Evolutionary conservation across 2,888 invertebrate genomes (phyloP).

Genomic region (Cyclophora punctaria): DNA sequence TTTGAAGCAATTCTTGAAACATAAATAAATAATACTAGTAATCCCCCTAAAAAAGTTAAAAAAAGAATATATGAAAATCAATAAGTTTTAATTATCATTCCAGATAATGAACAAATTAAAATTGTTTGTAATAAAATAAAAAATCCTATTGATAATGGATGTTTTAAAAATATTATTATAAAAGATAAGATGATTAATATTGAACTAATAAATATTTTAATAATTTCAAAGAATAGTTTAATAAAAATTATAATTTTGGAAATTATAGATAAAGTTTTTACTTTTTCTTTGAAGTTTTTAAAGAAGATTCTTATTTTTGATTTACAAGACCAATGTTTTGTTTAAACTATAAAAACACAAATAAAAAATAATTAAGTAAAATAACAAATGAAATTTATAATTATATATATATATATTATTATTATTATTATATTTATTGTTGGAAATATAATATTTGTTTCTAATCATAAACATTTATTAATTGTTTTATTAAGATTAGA

Average conservation of each 20-base stretch:
- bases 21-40: conserved; percentile 80
- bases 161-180: conserved; percentile 45
- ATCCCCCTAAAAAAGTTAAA: conserved; percentile 77
- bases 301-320: conserved; percentile 71
- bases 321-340: conserved; percentile 82
- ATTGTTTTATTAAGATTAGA: conserved; percentile 76
- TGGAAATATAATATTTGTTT: conserved; percentile 69
- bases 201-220: conserved; percentile 48
- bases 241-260: conserved; percentile 81
- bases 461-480: conserved; percentile 75
- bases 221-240: conserved; percentile 77
- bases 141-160: conserved; percentile 73
- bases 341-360: conserved; percentile 77
- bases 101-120: conserved; percentile 57
- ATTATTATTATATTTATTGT: conserved; percentile 65
- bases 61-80: conserved; percentile 79
- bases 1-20: conserved; percentile 77
- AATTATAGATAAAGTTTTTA: conserved; percentile 75
- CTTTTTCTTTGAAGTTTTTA: conserved; percentile 78
- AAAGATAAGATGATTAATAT: conserved; percentile 47
- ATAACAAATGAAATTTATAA: conserved; percentile 54
- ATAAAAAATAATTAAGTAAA: no score
- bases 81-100: conserved; percentile 64
- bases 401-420: conserved; percentile 49
- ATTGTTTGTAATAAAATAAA: conserved; percentile 71